These are phyloP conservation scores for Enteromius trimaculatus DNA, from an alignment of 2,797 vertebrate species.

Conservation along the genomic window DNA sequence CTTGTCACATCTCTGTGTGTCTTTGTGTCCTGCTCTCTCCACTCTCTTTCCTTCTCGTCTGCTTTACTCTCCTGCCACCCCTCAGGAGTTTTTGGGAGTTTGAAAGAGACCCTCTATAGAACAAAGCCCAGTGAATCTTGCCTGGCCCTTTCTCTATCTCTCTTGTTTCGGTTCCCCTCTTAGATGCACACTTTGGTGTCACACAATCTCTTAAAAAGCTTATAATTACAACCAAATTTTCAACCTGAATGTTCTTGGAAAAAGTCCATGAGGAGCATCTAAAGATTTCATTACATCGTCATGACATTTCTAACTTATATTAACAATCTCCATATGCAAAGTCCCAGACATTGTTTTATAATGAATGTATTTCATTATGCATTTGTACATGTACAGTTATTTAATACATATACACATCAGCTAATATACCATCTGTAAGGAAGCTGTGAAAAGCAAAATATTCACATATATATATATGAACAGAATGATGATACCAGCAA, in stretches of 20 bases:
- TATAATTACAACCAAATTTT: background rate
- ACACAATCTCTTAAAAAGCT: constrained; percentile 20
- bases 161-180: constrained; percentile 5
- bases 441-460: constrained; percentile 37
- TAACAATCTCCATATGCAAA: background rate
- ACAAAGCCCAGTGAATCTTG: constrained; percentile 53
- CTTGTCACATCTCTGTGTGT: constrained; percentile 54
- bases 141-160: constrained; percentile 11
- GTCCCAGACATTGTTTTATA: constrained; percentile 35
- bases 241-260: background rate
- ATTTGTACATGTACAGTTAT: constrained; percentile 53
- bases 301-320: background rate
- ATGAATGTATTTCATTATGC: constrained; percentile 65
- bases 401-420: constrained; percentile 57
- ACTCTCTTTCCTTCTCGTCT: constrained; percentile 3
- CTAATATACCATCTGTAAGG: constrained; percentile 46
- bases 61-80: constrained; percentile 2
- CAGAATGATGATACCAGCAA: constrained; percentile 52
- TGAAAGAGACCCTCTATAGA: constrained; percentile 59
- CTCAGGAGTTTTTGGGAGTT: constrained; percentile 42
- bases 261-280: background rate
- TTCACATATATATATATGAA: constrained; percentile 60
- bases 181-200: constrained; percentile 48
- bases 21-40: constrained; percentile 45
- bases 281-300: background rate